Percentiles rank a stretch among this genome's conserved stretches.
Evolutionary conservation across 2,113 vertebrate genomes (phyloP).

Genomic region (Lanius ludovicianus): DNA sequence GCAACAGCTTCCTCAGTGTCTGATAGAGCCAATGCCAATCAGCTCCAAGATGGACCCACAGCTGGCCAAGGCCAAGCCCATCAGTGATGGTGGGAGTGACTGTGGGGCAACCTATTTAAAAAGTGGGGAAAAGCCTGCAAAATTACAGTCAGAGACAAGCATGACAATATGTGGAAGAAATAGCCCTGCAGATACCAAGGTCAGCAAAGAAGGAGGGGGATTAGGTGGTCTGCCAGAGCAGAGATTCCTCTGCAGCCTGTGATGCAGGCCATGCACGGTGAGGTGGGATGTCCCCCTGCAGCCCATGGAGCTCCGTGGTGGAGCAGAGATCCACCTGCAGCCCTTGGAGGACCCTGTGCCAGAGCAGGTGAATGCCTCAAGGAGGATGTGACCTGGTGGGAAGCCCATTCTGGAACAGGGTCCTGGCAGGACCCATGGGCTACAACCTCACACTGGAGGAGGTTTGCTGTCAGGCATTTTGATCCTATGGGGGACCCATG

Average conservation of each 20-base stretch:
- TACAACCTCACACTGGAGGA: not conserved
- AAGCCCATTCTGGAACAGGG: not conserved
- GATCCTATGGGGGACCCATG: not conserved
- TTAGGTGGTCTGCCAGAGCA: not conserved
- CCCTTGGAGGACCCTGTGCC: accelerated
- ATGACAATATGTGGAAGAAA: not conserved
- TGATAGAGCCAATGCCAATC: not conserved
- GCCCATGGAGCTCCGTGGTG: too few relatives aligned
- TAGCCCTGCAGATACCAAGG: not conserved
- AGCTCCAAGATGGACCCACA: not conserved
- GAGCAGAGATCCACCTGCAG: not conserved
- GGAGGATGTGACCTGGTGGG: not conserved
- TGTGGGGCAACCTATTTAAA: accelerated
- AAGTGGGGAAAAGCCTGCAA: not conserved
- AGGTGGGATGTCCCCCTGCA: not conserved
- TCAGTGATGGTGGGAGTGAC: too few relatives aligned
- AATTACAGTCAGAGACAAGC: not conserved
- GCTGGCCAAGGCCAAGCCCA: accelerated
- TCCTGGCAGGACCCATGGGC: not conserved
- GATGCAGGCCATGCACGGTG: not conserved
- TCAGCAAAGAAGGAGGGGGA: not conserved
- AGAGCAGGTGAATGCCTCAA: not conserved
- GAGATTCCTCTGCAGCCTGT: not conserved
- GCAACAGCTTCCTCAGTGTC: not conserved
- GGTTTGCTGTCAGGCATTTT: not conserved